Conservation (phyloP, 35 echinoderm and acorn worm species). For the Ptychodera flava region DNA sequence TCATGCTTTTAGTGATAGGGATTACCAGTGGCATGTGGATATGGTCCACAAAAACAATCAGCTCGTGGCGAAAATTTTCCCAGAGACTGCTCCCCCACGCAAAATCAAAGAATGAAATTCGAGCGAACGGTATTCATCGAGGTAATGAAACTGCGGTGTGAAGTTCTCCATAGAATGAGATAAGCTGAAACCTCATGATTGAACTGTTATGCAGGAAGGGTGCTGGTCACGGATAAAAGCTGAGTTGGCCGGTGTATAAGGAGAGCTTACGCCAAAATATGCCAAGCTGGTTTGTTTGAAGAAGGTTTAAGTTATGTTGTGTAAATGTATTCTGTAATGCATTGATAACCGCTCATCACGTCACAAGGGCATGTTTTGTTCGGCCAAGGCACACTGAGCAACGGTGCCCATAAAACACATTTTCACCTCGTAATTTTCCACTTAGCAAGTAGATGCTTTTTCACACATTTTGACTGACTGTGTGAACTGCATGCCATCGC, state of each 20-base stretch:
- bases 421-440: not conserved
- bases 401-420: not conserved
- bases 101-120: not conserved
- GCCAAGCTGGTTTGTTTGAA: not conserved
- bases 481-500: too few species aligned
- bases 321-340: not conserved
- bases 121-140: not conserved
- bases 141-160: not conserved
- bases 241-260: too few species aligned
- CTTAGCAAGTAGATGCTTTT: not conserved
- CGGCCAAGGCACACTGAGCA: not conserved
- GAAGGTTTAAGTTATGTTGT: not conserved
- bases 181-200: too few species aligned
- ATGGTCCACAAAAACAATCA: conserved; percentile 88
- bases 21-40: conserved; percentile 99
- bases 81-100: not conserved
- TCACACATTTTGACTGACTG: not conserved
- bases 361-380: not conserved
- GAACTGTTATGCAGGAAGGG: too few species aligned
- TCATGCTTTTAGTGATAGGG: conserved; percentile 93
- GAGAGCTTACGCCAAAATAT: too few species aligned
- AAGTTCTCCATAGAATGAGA: too few species aligned
- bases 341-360: not conserved
- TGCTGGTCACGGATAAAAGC: too few species aligned
- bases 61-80: conserved; percentile 73